Conservation (phyloP, 2,113 vertebrate genomes). For the Ceuthmochares aereus region DNA sequence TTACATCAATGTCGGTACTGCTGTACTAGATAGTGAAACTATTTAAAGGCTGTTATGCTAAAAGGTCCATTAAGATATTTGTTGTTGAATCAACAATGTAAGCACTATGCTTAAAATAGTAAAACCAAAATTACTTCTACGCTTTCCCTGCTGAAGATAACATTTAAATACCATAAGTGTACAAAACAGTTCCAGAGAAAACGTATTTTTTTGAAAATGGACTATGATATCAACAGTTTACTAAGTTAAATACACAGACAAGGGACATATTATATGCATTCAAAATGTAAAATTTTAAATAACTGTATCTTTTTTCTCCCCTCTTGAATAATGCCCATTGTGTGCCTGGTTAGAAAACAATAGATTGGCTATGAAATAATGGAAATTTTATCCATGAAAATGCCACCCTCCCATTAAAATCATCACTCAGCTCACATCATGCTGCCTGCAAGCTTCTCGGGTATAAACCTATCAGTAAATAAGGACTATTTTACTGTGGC, state of each 20-base stretch:
- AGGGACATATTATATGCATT: neutral
- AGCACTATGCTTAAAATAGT: neutral
- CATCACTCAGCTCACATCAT: neutral
- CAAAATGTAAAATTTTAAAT: neutral
- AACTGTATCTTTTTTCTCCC: rapidly evolving
- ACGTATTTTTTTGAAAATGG: neutral
- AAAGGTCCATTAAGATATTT: neutral
- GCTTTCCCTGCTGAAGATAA: neutral
- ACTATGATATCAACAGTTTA: neutral
- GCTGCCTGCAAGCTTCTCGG: neutral
- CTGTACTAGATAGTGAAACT: neutral
- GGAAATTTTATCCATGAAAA: constrained; percentile 30
- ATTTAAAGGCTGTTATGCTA: neutral
- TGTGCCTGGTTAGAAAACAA: constrained; percentile 2
- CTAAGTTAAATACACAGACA: neutral
- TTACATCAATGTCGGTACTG: neutral
- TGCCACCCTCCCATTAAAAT: neutral
- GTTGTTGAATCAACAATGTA: neutral
- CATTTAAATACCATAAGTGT: neutral
- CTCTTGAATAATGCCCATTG: neutral
- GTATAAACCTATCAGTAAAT: constrained; percentile 13
- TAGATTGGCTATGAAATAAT: constrained; percentile 10
- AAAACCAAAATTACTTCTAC: neutral
- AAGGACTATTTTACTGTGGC: neutral
- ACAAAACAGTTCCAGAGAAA: neutral